phyloP scores from a whole-genome alignment of 2,797 vertebrate genomes.

The Anguilla obscura region DNA sequence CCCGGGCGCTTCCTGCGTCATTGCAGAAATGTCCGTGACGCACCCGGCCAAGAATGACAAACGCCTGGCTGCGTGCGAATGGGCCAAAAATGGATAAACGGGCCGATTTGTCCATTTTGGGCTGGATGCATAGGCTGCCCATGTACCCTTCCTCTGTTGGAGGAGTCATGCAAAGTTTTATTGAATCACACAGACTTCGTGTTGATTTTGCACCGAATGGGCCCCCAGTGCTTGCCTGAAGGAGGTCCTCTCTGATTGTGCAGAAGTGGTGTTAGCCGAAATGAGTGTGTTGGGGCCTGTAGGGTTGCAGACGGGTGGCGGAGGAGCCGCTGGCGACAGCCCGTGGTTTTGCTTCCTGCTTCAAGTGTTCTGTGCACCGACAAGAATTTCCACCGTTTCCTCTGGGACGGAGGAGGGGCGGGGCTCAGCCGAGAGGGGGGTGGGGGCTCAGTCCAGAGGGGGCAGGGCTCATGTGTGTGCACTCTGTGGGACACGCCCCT shows the following conservation, averaged over 20 bases:
- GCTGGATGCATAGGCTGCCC: background rate
- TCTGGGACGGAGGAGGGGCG: background rate
- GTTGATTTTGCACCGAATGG: background rate
- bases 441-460: slow-evolving; percentile 17
- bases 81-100: background rate
- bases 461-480: background rate
- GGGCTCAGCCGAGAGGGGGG: slow-evolving; percentile 14
- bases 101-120: background rate
- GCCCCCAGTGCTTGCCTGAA: background rate
- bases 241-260: background rate
- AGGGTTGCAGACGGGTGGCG: background rate
- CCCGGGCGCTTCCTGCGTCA: background rate
- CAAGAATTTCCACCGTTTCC: slow-evolving; percentile 36
- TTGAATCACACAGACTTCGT: background rate
- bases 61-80: background rate
- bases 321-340: background rate
- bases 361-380: background rate
- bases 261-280: background rate
- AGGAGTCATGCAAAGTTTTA: background rate
- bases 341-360: background rate
- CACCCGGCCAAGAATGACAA: background rate
- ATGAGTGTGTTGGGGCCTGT: background rate
- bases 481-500: background rate
- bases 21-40: background rate
- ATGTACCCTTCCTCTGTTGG: background rate